Evolutionary conservation across 2,113 vertebrate genomes (phyloP).

Genomic region (Chrysemys picta): DNA sequence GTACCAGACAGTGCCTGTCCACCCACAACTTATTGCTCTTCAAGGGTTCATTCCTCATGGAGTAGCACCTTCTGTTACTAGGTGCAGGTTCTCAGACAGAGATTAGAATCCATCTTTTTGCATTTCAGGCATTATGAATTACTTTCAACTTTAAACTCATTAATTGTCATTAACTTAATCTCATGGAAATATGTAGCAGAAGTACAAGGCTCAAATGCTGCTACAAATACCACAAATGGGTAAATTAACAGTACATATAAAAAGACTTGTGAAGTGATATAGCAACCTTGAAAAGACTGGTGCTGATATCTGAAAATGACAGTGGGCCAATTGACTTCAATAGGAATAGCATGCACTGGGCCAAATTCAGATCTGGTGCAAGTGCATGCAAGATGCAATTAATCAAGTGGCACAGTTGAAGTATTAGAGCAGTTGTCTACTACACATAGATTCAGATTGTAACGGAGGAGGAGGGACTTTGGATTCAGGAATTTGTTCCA

Average conservation of each 20-base stretch:
- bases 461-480: background rate
- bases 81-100: background rate
- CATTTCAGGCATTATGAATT: background rate
- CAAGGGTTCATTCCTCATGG: background rate
- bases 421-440: background rate
- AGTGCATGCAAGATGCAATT: background rate
- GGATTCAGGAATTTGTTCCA: background rate
- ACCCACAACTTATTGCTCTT: background rate
- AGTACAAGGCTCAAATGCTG: background rate
- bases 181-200: background rate
- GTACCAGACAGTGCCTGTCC: background rate
- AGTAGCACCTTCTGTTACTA: background rate
- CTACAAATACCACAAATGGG: background rate
- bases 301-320: background rate
- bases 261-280: background rate
- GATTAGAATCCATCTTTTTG: background rate
- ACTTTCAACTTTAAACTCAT: background rate
- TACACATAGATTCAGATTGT: background rate
- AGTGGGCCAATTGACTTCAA: background rate
- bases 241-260: background rate
- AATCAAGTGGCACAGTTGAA: background rate
- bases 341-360: background rate
- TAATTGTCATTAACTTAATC: background rate
- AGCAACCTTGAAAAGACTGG: background rate
- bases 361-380: background rate